These are phyloP conservation scores for Nomada lathburiana DNA, from an alignment of 2,888 invertebrate species.

Conservation along the genomic window DNA sequence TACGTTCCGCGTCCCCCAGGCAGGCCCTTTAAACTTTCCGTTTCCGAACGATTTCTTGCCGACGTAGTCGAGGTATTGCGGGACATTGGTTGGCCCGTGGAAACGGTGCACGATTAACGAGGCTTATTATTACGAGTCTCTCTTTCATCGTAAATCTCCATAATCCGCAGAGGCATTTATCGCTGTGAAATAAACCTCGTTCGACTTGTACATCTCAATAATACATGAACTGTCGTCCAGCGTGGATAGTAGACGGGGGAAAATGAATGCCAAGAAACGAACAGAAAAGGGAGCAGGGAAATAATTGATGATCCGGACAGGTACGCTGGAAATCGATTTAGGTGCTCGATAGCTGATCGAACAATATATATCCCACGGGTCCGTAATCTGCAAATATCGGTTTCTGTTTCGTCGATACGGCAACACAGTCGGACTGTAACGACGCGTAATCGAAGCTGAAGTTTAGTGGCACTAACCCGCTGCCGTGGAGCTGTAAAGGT, in stretches of 20 bases:
- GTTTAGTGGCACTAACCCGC: constrained; percentile 73
- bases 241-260: not conserved
- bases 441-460: constrained; percentile 70
- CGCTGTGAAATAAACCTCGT: constrained; percentile 2
- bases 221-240: not conserved
- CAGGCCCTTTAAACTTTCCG: constrained; percentile 44
- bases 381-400: constrained; percentile 21
- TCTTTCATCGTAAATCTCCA: constrained; percentile 50
- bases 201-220: constrained; percentile 30
- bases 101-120: constrained; percentile 37
- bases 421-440: constrained; percentile 42
- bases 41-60: constrained; percentile 37
- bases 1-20: constrained; percentile 46
- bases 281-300: not conserved
- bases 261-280: too few species aligned
- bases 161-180: constrained; percentile 40
- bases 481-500: constrained; percentile 64
- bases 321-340: not conserved
- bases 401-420: not conserved
- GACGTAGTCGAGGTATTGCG: constrained; percentile 12
- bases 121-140: constrained; percentile 48
- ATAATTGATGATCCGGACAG: not conserved
- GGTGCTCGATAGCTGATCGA: not conserved
- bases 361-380: not conserved
- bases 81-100: constrained; percentile 32